A percentile compares a stretch with the other conserved stretches of the same genome.
These are phyloP conservation scores for Craniophora ligustri DNA, from an alignment of 2,888 invertebrate genomes.

Conservation along the genomic window DNA sequence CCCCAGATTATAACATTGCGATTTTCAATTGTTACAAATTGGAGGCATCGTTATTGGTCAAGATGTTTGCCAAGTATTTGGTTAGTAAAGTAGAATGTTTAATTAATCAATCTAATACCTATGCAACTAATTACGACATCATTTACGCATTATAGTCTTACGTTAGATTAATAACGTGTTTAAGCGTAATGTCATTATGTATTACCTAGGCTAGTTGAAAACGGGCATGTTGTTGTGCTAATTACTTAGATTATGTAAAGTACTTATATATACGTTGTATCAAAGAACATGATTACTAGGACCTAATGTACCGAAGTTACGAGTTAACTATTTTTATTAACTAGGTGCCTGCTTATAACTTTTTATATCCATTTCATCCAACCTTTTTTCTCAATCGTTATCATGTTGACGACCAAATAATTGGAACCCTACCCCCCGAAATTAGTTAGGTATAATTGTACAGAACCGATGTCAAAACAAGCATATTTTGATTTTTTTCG, in stretches of 20 bases:
- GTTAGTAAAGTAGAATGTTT: conserved; percentile 42
- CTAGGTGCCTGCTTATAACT: no score
- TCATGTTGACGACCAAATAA: no score
- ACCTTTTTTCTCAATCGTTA: no score
- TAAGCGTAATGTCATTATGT: conserved; percentile 9
- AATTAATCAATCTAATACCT: conserved; percentile 31
- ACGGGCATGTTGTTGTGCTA: background rate
- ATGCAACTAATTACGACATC: conserved; percentile 39
- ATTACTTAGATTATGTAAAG: conserved; percentile 6
- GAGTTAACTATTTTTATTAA: no score
- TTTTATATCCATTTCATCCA: no score
- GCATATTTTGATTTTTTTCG: no score
- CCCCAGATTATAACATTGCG: conserved; percentile 47
- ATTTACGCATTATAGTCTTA: conserved; percentile 26
- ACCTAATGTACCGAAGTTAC: no score
- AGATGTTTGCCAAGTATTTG: conserved; percentile 43
- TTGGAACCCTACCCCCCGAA: no score
- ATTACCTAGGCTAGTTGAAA: conserved; percentile 7
- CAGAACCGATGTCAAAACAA: no score
- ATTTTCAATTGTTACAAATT: conserved; percentile 49
- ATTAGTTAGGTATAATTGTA: no score
- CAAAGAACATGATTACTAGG: no score
- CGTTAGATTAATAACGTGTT: conserved; percentile 26
- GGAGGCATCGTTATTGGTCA: conserved; percentile 37
- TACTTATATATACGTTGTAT: background rate